Percentiles rank a stretch among this genome's conserved stretches.
Conservation (phyloP, 2,888 invertebrate species). For the Parnassius smintheus region DNA sequence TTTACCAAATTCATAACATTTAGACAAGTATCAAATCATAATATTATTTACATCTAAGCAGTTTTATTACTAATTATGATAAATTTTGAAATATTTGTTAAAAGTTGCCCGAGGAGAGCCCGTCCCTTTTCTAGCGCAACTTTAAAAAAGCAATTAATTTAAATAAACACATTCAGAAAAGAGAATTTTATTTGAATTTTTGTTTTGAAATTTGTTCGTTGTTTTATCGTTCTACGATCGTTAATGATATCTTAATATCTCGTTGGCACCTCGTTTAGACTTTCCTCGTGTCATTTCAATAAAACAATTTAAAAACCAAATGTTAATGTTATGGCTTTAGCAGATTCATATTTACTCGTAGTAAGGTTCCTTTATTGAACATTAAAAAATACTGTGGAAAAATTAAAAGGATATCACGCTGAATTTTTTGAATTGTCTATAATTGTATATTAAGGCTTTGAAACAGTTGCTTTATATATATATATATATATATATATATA, state of each 20-base stretch:
- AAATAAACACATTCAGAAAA: slow-evolving; percentile 57
- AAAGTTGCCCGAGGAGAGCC: slow-evolving; percentile 4
- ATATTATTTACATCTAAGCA: background rate
- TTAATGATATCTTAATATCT: slow-evolving; percentile 65
- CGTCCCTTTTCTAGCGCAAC: slow-evolving; percentile 40
- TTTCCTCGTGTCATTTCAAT: slow-evolving; percentile 48
- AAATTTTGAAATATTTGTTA: slow-evolving; percentile 10
- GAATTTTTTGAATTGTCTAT: too few species aligned
- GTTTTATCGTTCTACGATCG: slow-evolving; percentile 55
- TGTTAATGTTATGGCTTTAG: slow-evolving; percentile 15
- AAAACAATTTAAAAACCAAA: slow-evolving; percentile 58
- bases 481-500: too few species aligned
- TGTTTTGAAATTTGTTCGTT: slow-evolving; percentile 63
- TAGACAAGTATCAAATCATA: background rate
- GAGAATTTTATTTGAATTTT: slow-evolving; percentile 50
- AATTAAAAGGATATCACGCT: too few species aligned
- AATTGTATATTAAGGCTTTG: too few species aligned
- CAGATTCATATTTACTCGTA: too few species aligned
- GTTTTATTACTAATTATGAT: background rate
- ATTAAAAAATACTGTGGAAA: too few species aligned
- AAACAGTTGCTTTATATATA: too few species aligned
- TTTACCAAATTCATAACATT: too few species aligned
- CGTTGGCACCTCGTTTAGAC: slow-evolving; percentile 52
- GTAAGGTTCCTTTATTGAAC: too few species aligned
- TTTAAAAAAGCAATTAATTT: slow-evolving; percentile 74